Evolutionary conservation across 2,888 invertebrate species (phyloP).

Genomic region (Cantharis flavilabris): DNA sequence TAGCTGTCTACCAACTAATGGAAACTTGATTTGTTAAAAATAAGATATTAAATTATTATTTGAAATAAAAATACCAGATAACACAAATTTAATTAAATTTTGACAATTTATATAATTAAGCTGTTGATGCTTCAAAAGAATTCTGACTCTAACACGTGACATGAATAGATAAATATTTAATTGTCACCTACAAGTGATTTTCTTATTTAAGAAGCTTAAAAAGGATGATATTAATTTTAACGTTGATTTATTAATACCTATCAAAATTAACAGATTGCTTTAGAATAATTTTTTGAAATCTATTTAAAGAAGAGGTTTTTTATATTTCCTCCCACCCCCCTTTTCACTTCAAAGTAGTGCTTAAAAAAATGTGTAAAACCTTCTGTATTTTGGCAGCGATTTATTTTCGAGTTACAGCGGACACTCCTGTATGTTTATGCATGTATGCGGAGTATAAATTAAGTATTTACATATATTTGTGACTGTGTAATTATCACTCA

Average conservation of each 20-base stretch:
- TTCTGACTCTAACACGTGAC: neutral
- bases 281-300: neutral
- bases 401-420: neutral
- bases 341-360: neutral
- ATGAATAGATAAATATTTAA: neutral
- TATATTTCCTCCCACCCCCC: no score
- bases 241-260: neutral
- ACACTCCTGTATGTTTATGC: neutral
- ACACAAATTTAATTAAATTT: neutral
- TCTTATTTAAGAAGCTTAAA: neutral
- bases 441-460: neutral
- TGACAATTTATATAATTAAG: neutral
- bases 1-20: neutral
- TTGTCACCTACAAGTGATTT: neutral
- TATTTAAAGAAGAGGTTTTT: neutral
- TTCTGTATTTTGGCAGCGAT: neutral
- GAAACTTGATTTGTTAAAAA: neutral
- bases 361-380: neutral
- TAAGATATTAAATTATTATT: neutral
- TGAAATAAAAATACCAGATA: neutral
- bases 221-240: neutral
- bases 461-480: constrained; percentile 3
- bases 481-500: constrained; percentile 1
- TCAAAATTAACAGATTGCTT: neutral
- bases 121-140: neutral